These are phyloP conservation scores for Emydocephalus ijimae DNA, from an alignment of 2,113 vertebrate species.

Conservation along the genomic window DNA sequence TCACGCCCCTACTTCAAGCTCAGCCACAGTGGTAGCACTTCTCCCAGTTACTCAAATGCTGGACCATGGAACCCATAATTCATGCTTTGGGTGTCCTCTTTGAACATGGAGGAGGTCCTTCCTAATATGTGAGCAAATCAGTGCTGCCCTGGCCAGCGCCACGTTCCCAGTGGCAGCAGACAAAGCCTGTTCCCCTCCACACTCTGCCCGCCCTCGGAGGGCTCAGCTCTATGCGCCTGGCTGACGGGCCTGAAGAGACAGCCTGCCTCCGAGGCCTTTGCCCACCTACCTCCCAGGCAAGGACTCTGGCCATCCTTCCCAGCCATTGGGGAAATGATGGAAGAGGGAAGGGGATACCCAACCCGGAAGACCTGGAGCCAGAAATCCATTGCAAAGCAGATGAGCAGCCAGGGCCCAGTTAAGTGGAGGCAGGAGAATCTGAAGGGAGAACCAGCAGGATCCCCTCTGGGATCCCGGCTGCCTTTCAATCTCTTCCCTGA, in stretches of 20 bases:
- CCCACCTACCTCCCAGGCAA: neutral
- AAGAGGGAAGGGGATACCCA: neutral
- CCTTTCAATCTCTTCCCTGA: conserved; percentile 61
- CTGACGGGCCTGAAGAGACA: neutral
- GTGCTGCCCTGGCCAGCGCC: too few species aligned
- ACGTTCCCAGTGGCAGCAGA: neutral
- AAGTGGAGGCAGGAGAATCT: neutral
- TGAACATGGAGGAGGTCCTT: too few species aligned
- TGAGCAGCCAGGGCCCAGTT: neutral
- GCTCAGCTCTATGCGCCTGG: neutral
- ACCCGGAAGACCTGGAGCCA: neutral
- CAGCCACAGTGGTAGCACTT: neutral
- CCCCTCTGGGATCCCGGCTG: conserved; percentile 40
- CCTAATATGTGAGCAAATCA: neutral
- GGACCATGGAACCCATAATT: too few species aligned
- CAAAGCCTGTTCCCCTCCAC: too few species aligned
- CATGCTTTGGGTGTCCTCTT: neutral
- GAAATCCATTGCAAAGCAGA: neutral
- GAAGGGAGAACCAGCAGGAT: neutral
- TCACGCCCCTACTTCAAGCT: neutral
- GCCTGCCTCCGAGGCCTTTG: neutral
- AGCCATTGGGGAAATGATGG: neutral
- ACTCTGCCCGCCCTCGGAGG: neutral
- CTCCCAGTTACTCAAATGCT: neutral
- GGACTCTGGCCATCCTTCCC: conserved; percentile 5